Conservation (phyloP, 2,797 vertebrate genomes). For the Echiichthys vipera region DNA sequence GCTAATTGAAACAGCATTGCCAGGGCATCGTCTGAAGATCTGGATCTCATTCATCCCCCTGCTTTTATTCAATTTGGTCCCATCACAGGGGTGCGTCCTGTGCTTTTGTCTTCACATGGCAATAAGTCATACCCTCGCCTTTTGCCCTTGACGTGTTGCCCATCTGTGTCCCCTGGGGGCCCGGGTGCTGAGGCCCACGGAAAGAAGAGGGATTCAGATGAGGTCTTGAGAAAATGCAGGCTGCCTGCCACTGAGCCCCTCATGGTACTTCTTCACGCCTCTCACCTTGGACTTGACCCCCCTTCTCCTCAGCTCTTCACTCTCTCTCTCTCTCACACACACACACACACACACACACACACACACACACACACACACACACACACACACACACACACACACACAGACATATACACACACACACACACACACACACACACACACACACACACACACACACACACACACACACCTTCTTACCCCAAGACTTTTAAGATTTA, state of each 20-base stretch:
- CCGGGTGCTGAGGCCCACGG: slow-evolving; percentile 44
- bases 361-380: slow-evolving; percentile 35
- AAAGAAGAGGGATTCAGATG: slow-evolving; percentile 64
- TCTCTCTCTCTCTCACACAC: background rate
- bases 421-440: slow-evolving; percentile 20
- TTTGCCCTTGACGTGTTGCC: slow-evolving; percentile 82
- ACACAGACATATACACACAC: slow-evolving; percentile 11
- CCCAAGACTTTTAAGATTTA: slow-evolving; percentile 77
- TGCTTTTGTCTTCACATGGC: slow-evolving; percentile 71
- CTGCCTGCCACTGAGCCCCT: slow-evolving; percentile 72
- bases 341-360: slow-evolving; percentile 21
- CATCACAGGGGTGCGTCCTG: slow-evolving; percentile 63
- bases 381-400: slow-evolving; percentile 31
- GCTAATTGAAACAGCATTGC: slow-evolving; percentile 88
- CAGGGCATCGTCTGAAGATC: slow-evolving; percentile 73
- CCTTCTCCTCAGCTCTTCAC: slow-evolving; percentile 1
- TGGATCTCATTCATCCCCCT: slow-evolving; percentile 82
- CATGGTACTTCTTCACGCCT: slow-evolving; percentile 82
- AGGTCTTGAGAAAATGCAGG: slow-evolving; percentile 77
- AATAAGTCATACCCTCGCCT: slow-evolving; percentile 85
- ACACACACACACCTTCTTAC: slow-evolving; percentile 46
- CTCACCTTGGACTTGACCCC: slow-evolving; percentile 84
- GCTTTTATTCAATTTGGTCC: slow-evolving; percentile 83
- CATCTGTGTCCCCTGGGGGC: slow-evolving; percentile 77
- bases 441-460: slow-evolving; percentile 35